A percentile compares a stretch with the other conserved stretches of the same genome.
Evolutionary conservation across 2,888 invertebrate genomes (phyloP).

Genomic region (Chromoteleia sp.): DNA sequence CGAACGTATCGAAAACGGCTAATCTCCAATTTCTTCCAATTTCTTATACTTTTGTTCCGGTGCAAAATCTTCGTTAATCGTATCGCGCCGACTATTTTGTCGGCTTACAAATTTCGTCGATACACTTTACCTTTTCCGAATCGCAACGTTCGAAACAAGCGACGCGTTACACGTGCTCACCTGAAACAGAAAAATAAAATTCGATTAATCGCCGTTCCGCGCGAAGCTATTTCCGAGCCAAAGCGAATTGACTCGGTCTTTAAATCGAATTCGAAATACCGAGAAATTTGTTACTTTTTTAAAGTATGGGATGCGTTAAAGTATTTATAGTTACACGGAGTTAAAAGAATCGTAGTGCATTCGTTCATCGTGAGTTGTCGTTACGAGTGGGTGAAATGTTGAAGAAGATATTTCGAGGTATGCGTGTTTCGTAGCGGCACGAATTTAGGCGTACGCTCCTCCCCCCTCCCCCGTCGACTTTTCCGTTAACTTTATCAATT

Average conservation of each 20-base stretch:
- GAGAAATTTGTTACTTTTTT: constrained; percentile 40
- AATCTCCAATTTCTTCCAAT: too few relatives aligned
- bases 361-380: constrained; percentile 53
- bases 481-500: constrained; percentile 8
- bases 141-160: neutral
- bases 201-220: neutral
- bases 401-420: constrained; percentile 62
- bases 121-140: constrained; percentile 1
- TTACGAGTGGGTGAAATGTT: constrained; percentile 62
- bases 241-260: neutral
- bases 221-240: neutral
- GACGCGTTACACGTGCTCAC: neutral
- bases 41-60: too few relatives aligned
- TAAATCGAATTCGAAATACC: neutral
- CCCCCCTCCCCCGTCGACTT: too few relatives aligned
- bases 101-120: too few relatives aligned
- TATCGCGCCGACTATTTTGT: too few relatives aligned
- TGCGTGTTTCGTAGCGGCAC: constrained; percentile 19
- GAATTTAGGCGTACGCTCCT: constrained; percentile 1
- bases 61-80: too few relatives aligned
- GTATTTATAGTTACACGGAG: constrained; percentile 59
- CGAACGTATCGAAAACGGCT: too few relatives aligned
- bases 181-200: neutral
- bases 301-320: constrained; percentile 37
- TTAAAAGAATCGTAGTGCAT: constrained; percentile 57